Percentiles rank a stretch among this genome's conserved stretches.
Evolutionary conservation across 1,140 invertebrate genomes (phyloP).

Genomic region (Camponotus pennsylvanicus): DNA sequence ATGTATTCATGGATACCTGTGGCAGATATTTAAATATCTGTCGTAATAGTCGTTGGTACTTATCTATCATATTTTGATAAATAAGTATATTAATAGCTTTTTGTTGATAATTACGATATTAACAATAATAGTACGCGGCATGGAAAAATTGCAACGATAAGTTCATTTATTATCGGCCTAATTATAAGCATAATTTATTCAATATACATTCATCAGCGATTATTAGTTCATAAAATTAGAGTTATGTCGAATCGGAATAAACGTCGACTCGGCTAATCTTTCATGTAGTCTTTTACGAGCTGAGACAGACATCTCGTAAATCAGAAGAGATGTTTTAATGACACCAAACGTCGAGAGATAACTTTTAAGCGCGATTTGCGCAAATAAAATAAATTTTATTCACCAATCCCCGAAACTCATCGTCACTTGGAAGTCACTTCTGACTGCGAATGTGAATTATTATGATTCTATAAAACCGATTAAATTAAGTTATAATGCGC

Average conservation of each 20-base stretch:
- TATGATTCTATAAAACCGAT: background rate
- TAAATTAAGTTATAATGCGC: conserved; percentile 1
- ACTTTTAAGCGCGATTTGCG: background rate
- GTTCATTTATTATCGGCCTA: background rate
- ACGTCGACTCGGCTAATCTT: background rate
- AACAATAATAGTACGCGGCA: background rate
- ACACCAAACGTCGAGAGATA: background rate
- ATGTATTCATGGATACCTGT: background rate
- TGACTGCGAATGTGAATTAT: background rate
- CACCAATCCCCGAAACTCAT: background rate
- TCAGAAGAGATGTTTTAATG: conserved; percentile 16
- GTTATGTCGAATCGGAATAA: background rate
- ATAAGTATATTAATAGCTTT: background rate
- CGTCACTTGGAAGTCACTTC: background rate
- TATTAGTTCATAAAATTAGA: background rate
- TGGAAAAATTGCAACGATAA: background rate
- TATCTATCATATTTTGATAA: conserved; percentile 22
- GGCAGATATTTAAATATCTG: background rate
- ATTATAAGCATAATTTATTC: background rate
- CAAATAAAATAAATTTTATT: conserved; percentile 17
- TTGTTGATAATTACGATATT: background rate
- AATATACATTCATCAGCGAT: background rate
- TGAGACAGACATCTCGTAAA: background rate
- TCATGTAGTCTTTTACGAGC: background rate
- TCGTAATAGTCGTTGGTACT: background rate